Evolutionary conservation across 1,140 invertebrate genomes (phyloP).

Genomic region (Macrocentrus cingulum): DNA sequence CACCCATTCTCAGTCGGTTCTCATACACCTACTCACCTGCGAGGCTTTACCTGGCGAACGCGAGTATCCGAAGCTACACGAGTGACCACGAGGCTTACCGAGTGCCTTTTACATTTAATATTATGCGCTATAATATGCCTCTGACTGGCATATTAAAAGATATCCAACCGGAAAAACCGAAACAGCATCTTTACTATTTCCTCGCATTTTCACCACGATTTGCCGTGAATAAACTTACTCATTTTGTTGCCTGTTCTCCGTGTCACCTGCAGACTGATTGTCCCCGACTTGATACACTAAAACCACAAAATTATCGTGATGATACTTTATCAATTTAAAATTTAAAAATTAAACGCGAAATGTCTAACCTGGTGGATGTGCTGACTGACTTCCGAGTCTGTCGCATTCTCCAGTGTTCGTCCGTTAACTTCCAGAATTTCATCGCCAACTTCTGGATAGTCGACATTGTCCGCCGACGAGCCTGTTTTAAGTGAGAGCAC

Average conservation of each 20-base stretch:
- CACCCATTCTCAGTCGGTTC: conserved; percentile 22
- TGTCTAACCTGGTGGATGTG: conserved; percentile 97
- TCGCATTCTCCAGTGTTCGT: conserved; percentile 82
- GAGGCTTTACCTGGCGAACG: conserved; percentile 48
- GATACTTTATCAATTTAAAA: not conserved
- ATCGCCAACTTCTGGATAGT: conserved; percentile 89
- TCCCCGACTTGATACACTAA: conserved; percentile 91
- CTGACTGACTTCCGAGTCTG: conserved; percentile 85
- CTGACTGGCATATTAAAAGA: too few species aligned
- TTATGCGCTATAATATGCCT: too few species aligned
- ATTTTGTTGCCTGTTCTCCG: conserved; percentile 80
- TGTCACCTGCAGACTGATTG: conserved; percentile 90
- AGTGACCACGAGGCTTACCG: conserved; percentile 32
- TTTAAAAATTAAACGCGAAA: conserved; percentile 36
- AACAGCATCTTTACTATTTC: too few species aligned
- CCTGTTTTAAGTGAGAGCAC: conserved; percentile 58
- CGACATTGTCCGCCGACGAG: conserved; percentile 87
- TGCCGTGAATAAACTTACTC: conserved; percentile 69
- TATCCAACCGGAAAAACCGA: too few species aligned
- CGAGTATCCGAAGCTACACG: conserved; percentile 32
- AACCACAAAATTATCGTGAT: conserved; percentile 51
- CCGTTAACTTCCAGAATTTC: conserved; percentile 97
- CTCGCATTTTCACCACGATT: too few species aligned
- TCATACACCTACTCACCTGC: conserved; percentile 41
- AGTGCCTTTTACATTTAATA: conserved; percentile 14